These are phyloP conservation scores for Euwallacea similis DNA, from an alignment of 1,140 invertebrate species.

Conservation along the genomic window DNA sequence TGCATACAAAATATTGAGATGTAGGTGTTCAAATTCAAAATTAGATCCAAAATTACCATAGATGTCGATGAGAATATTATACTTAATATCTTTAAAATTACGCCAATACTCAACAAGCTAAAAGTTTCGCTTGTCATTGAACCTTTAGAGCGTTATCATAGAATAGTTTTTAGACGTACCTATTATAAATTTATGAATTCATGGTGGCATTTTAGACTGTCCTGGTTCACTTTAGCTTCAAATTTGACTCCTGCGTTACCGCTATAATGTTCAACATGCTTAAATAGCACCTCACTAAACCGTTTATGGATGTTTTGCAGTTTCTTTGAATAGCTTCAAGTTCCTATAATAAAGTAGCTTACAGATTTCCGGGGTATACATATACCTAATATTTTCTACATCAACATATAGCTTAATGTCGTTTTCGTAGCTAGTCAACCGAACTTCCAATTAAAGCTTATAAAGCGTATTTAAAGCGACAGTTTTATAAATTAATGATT, in stretches of 20 bases:
- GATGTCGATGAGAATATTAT: conserved; percentile 20
- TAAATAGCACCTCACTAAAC: conserved; percentile 14
- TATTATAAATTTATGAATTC: conserved; percentile 34
- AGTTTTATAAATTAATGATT: conserved; percentile 37
- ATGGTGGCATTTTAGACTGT: conserved; percentile 47
- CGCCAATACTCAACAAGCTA: conserved; percentile 41
- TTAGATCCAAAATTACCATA: conserved; percentile 25
- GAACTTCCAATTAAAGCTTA: conserved; percentile 33
- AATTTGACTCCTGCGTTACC: conserved; percentile 24
- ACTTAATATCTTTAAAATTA: conserved; percentile 19
- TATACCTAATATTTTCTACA: conserved; percentile 5
- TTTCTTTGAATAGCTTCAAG: conserved; percentile 37
- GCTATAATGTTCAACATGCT: background rate
- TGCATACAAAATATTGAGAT: conserved; percentile 40
- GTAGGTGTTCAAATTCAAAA: conserved; percentile 44
- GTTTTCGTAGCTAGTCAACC: conserved; percentile 37
- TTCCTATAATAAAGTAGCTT: conserved; percentile 43
- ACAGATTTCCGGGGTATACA: conserved; percentile 33
- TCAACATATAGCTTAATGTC: conserved; percentile 28
- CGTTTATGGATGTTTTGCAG: conserved; percentile 10
- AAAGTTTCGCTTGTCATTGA: conserved; percentile 38
- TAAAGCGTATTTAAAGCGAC: conserved; percentile 31
- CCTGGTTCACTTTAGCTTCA: conserved; percentile 19
- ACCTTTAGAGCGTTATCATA: conserved; percentile 35
- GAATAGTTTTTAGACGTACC: conserved; percentile 43